These are phyloP conservation scores for Boulengeromyrus knoepffleri DNA, from an alignment of 2,113 vertebrate genomes.

Conservation along the genomic window DNA sequence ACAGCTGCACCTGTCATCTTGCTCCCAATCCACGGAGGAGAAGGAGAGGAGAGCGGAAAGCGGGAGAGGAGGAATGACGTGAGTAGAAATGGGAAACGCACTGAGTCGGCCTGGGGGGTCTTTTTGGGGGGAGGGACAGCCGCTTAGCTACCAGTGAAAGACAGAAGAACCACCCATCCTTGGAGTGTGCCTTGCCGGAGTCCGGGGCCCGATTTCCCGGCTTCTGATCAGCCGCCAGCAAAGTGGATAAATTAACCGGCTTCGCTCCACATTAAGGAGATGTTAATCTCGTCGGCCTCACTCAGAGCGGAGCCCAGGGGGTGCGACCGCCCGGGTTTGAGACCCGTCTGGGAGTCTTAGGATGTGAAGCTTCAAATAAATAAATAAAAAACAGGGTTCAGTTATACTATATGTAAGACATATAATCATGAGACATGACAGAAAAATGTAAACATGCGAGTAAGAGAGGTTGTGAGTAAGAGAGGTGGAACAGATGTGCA, in stretches of 20 bases:
- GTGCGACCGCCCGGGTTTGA: not conserved
- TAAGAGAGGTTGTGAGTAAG: not conserved
- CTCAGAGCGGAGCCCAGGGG: not conserved
- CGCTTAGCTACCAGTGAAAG: not conserved
- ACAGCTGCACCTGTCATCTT: conserved; percentile 2
- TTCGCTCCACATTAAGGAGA: not conserved
- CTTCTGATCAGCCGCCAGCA: not conserved
- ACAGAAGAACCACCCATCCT: not conserved
- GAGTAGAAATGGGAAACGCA: not conserved
- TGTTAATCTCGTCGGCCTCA: not conserved
- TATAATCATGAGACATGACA: not conserved
- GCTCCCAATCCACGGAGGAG: not conserved
- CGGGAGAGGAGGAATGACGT: not conserved
- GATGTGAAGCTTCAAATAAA: not conserved
- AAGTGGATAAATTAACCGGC: not conserved
- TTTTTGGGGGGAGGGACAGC: not conserved
- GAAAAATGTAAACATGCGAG: not conserved
- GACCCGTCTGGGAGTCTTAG: not conserved
- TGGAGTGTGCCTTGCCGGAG: not conserved
- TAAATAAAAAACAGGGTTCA: not conserved
- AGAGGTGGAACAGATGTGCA: not conserved
- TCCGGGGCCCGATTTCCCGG: not conserved
- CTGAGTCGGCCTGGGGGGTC: not conserved
- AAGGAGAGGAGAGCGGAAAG: not conserved
- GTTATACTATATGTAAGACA: not conserved